Conservation (phyloP, 2,888 invertebrate species). For the Erebia ligea region DNA sequence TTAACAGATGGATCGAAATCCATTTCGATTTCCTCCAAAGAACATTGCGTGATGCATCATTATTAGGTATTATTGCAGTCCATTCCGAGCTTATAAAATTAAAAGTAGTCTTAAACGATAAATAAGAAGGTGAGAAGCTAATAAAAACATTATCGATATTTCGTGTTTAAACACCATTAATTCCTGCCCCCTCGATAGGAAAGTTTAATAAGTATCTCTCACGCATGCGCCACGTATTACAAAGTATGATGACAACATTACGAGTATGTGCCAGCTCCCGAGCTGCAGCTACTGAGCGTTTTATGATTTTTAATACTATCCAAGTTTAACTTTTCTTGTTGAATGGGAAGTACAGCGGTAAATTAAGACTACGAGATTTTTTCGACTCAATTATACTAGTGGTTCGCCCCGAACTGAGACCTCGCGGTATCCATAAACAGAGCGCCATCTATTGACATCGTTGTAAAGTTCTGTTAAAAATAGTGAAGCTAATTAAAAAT, state of each 20-base stretch:
- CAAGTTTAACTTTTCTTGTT: conserved; percentile 13
- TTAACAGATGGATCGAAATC: no score
- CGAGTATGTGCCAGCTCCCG: not conserved
- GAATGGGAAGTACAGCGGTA: conserved; percentile 9
- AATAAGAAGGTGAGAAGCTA: conserved; percentile 10
- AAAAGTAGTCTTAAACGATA: not conserved
- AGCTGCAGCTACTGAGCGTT: not conserved
- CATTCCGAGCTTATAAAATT: no score
- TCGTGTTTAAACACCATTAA: conserved; percentile 17
- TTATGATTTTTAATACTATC: not conserved
- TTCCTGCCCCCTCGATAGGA: conserved; percentile 17
- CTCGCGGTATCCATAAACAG: no score
- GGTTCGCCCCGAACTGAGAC: no score
- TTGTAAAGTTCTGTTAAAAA: no score
- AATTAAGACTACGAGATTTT: conserved; percentile 12
- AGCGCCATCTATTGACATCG: no score
- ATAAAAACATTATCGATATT: conserved; percentile 19
- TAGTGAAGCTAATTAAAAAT: no score
- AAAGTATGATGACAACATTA: conserved; percentile 17
- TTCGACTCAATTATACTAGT: conserved; percentile 7
- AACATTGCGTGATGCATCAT: not conserved
- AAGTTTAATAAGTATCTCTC: conserved; percentile 9
- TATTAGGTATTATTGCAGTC: not conserved
- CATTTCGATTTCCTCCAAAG: no score
- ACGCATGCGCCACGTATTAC: conserved; percentile 16